Evolutionary conservation across 2,888 invertebrate genomes (phyloP).

Genomic region (Protodeltote pygarga): DNA sequence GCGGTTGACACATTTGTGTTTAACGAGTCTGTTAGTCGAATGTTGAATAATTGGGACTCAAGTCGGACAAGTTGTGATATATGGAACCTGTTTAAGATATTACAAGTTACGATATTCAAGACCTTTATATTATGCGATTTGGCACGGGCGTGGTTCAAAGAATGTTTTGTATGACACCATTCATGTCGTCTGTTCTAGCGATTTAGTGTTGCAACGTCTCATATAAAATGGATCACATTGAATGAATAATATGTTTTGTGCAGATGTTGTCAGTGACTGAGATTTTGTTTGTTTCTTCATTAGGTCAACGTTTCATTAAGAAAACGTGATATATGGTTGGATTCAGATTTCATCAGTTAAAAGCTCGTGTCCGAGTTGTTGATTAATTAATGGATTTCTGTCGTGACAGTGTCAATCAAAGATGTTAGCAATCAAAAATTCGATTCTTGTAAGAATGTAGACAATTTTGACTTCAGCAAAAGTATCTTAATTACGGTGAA

Average conservation of each 20-base stretch:
- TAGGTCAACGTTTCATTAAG: conserved; percentile 1
- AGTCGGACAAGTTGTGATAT: conserved; percentile 38
- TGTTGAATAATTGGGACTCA: conserved; percentile 35
- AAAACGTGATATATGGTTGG: neutral
- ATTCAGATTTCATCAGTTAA: neutral
- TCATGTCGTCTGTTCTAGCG: conserved; percentile 36
- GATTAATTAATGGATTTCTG: no score
- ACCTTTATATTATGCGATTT: conserved; percentile 52
- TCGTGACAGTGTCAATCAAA: no score
- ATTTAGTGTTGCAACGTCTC: conserved; percentile 24
- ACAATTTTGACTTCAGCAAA: no score
- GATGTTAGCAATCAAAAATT: no score
- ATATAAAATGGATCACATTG: conserved; percentile 29
- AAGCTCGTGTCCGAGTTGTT: no score
- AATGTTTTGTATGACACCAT: conserved; percentile 41
- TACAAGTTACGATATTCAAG: conserved; percentile 43
- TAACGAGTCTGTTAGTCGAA: conserved; percentile 29
- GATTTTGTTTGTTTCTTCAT: conserved; percentile 14
- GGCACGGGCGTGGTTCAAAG: conserved; percentile 46
- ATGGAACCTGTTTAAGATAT: conserved; percentile 45
- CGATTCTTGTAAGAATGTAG: no score
- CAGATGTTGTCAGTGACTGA: conserved; percentile 23
- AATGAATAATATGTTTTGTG: conserved; percentile 26
- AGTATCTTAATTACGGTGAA: conserved; percentile 2
- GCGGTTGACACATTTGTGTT: conserved; percentile 36